phyloP scores from a whole-genome alignment of 2,797 vertebrate genomes.

The Okamejei kenojei region DNA sequence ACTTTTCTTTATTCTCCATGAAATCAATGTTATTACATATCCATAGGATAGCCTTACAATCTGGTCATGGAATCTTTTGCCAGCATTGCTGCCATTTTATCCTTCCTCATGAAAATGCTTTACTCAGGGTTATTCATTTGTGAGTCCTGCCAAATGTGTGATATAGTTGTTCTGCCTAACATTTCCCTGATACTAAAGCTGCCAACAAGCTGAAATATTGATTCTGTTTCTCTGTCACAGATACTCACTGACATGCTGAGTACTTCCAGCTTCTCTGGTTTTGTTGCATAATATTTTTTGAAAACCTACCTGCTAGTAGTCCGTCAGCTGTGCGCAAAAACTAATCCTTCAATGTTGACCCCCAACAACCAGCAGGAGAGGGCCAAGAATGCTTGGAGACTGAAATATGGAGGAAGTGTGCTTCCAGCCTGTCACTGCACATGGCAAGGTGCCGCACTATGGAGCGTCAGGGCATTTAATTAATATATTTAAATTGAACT shows the following conservation, averaged over 20 bases:
- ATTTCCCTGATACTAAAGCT: not conserved
- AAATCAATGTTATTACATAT: not conserved
- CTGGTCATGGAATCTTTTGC: not conserved
- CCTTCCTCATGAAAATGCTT: too few relatives aligned
- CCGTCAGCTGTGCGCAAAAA: not conserved
- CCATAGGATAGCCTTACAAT: not conserved
- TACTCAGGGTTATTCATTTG: not conserved
- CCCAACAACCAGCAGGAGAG: not conserved
- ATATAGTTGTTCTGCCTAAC: not conserved
- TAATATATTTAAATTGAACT: not conserved
- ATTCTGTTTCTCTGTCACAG: too few relatives aligned
- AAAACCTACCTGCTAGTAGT: not conserved
- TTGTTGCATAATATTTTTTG: not conserved
- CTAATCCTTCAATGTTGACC: not conserved
- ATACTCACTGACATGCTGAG: too few relatives aligned
- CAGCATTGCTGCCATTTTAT: not conserved
- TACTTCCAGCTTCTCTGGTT: too few relatives aligned
- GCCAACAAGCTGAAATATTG: not conserved
- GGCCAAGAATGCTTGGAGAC: not conserved
- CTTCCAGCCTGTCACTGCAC: too few relatives aligned
- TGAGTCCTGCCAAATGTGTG: not conserved
- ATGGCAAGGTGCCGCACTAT: not conserved
- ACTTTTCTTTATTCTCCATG: not conserved
- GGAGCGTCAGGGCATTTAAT: not conserved
- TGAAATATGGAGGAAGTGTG: not conserved